Percentiles rank a stretch among this genome's conserved stretches.
phyloP scores from a whole-genome alignment of 2,888 invertebrate genomes.

The Eupithecia pulchellata region DNA sequence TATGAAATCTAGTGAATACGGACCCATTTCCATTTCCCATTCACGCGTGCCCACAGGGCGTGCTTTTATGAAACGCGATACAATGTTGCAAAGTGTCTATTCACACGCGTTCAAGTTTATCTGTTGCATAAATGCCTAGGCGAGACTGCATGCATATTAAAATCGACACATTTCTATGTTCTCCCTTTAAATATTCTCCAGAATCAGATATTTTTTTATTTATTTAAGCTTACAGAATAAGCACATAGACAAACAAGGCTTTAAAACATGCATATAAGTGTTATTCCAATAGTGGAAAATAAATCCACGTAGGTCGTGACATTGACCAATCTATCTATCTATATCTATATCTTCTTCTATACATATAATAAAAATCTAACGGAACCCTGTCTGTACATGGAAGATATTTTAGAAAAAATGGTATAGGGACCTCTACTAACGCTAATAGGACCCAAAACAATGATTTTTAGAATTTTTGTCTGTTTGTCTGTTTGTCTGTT shows the following conservation, averaged over 20 bases:
- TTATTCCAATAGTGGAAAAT: background rate
- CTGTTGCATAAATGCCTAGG: conserved; percentile 1
- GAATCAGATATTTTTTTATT: background rate
- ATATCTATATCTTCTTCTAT: too few relatives aligned
- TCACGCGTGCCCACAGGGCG: conserved; percentile 18
- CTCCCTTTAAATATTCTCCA: background rate
- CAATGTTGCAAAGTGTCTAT: conserved; percentile 4
- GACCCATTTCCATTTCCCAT: conserved; percentile 10
- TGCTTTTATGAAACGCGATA: conserved; percentile 18
- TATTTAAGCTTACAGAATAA: background rate
- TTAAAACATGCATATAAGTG: too few relatives aligned
- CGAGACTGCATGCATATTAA: background rate
- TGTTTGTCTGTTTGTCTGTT: too few relatives aligned
- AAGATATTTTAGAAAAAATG: too few relatives aligned
- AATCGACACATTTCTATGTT: background rate
- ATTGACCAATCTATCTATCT: too few relatives aligned
- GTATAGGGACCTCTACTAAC: too few relatives aligned
- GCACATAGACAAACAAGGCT: too few relatives aligned
- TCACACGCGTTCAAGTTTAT: conserved; percentile 4
- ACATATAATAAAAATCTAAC: too few relatives aligned
- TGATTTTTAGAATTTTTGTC: too few relatives aligned
- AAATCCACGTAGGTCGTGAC: background rate
- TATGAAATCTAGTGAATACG: conserved; percentile 5
- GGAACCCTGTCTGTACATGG: too few relatives aligned
- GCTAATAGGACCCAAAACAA: too few relatives aligned